Base-by-base conservation (phyloP, 2,888 invertebrate genomes). In the Phaedon cochleariae region DNA sequence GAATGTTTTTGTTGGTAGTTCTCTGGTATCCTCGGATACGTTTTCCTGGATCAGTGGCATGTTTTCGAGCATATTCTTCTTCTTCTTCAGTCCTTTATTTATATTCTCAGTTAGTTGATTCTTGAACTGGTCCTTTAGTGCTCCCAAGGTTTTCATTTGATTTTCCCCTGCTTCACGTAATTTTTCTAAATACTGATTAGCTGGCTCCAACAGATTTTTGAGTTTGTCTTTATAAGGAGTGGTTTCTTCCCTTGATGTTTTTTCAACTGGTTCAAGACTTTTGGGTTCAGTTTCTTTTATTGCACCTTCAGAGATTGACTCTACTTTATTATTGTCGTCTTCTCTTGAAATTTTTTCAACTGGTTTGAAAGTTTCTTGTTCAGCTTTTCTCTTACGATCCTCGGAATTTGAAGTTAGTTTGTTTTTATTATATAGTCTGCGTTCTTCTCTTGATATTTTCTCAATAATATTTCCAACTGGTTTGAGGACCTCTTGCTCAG, bases 161-260 rank as follows among this genome's bases (percentile, higher is more conserved):
- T 57, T 45, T 26, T 26, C 45, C 1, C 45, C 26, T 22, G 26
- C 57, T 57, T 45, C 45, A 17, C 12, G 17, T 1, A 57, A n/a
- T 45, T 17, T 57, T 3, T 26, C 57, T 6, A 57, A 31, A 45
- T 57, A 57, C 26, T 57, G 45, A 9, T 46, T 57, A 4, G 57
- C 45, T 17, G 57, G 57, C 2, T 57, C 57, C 21, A 57, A 10
- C 5, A 57, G 18, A 26, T 45, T 57, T 17, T 57, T 57, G 26
- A 57, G 26, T 17, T 57, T 57, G 9, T 26, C 45, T 17, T 45
- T 45, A 15, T 57, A 15, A 1, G 12, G 31, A 10, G 6, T 34
- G 31, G 4, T 10, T 1, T 34, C 10, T 10, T n/a, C n/a, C n/a
- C n/a, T n/a, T n/a, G 9, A 34, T 9, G 31, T 34, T 34, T 41